Evolutionary conservation across 2,888 invertebrate species (phyloP), one percentile per base, ranked within the genome.

Genomic region (Stenodema calcarata): DNA sequence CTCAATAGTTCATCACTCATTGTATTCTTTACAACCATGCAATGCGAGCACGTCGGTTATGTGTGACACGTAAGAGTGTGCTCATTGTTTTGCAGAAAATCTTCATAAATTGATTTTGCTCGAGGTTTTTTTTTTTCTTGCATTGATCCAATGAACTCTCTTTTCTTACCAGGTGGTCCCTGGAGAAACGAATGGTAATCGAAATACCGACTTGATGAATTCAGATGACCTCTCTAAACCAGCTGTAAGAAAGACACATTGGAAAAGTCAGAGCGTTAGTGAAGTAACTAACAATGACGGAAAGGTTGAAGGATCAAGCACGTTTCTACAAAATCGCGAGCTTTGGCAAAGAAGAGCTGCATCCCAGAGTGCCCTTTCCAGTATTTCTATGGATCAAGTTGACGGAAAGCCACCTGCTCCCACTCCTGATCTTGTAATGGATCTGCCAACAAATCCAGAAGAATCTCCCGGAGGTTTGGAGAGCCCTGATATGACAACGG

Each of bases 341-440:
- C 91, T 93, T 41, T 94, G 94, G 94, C 94, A 94, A 89, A 91
- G 93, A 87, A 91, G 94, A 41, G 93, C 93, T 1, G 92, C 92
- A 73, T 93, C 93, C 6, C 93, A 93, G 89, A 91, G 91, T 92
- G 88, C 87, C 4, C 27, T 87, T 1, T 54, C 83, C 11, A 27
- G 30, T n/a, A 18, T 47, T 35, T 18, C 81, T 11, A 70, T 27
- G 3, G 69, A 79, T 47, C 69, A 86, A 50, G 14, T 69, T 0
- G 70, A 70, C 23, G 41, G 44, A 0, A 73, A 73, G 44, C 70
- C 42, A 9, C 50, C 50, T 16, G 62, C 86, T 88, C 94, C 94
- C 89, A 94, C 96, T 42, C 96, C 96, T 0, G 96, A 96, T 92
- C 92, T 96, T 87, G 96, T 96, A 88, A 95, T 96, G 94, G 96